A percentile compares a stretch with the other conserved stretches of the same genome.
Conservation (phyloP, 2,797 vertebrate species). For the Ctenosaura bakeri region DNA sequence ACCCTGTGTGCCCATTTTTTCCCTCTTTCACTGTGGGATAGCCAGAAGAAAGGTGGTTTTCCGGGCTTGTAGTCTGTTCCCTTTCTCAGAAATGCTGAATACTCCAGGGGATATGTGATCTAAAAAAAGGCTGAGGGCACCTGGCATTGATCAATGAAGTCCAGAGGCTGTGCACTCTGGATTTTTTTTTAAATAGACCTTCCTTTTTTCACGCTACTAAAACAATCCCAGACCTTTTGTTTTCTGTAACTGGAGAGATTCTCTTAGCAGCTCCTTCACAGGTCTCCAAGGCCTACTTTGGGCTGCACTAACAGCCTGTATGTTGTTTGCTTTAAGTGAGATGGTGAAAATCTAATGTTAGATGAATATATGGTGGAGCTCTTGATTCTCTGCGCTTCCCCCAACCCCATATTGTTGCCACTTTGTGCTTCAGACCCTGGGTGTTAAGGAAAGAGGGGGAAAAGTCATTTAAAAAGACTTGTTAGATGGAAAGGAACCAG, state of each 20-base stretch:
- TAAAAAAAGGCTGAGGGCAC: constrained; percentile 5
- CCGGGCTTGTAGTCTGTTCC: background rate
- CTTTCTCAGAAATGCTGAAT: constrained; percentile 1
- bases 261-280: constrained; percentile 27
- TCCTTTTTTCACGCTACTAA: constrained; percentile 36
- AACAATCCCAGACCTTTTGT: constrained; percentile 43
- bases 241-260: constrained; percentile 38
- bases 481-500: constrained; percentile 21
- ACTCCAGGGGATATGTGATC: background rate
- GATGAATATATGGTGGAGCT: constrained; percentile 58
- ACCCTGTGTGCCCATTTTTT: background rate
- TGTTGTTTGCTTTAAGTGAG: constrained; percentile 38
- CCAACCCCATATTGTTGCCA: background rate
- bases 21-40: background rate
- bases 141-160: constrained; percentile 32
- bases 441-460: background rate
- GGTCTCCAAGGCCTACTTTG: constrained; percentile 32
- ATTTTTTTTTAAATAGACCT: background rate
- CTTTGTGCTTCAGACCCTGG: background rate
- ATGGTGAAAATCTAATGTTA: constrained; percentile 28
- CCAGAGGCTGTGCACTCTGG: constrained; percentile 12
- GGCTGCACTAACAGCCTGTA: constrained; percentile 16
- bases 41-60: constrained; percentile 7
- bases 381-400: constrained; percentile 33
- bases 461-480: background rate